Base-by-base conservation (phyloP, 2,888 invertebrate genomes). In the Miltochrista miniata region DNA sequence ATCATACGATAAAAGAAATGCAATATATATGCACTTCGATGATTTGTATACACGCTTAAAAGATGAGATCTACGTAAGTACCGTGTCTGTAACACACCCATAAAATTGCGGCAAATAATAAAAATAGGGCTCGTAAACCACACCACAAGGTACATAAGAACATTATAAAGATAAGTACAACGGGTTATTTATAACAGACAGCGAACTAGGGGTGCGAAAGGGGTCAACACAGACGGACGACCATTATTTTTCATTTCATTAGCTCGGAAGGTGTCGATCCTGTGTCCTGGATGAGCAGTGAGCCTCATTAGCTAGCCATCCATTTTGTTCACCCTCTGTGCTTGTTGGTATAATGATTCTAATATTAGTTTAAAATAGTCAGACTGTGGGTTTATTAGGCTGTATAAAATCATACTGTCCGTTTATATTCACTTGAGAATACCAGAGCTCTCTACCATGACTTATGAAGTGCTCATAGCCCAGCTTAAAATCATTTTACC, bases 221-320 rank as follows among this genome's bases (percentile, higher is more conserved):
- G 76, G 89, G 87, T 84, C 86, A 79, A 59, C 79, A 83, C 88
- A 87, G 85, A 74, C 71, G 76, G 83, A 78, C 81, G 88, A 79
- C 76, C 85, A 87, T 85, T 72, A 84, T 85, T 87, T 85, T 82
- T 86, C 90, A 83, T 81, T 83, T 89, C 87, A 90, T 90, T 90
- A 87, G 71, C 73, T 67, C 70, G 56, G 48, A 62, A 65, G 66
- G 63, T 65, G 74, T 76, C 72, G 74, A 75, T 74, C 73, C 71
- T 68, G 55, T 79, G 83, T 80, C 81, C 85, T 84, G 82, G 77
- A 80, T 87, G 81, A 61, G 78, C 87, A 84, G 74, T 66, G 72
- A 72, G 77, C 74, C 74, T 81, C 82, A 81, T 81, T 81, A 82
- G 72, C 72, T 69, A 82, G 72, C 72, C 69, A 67, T 66, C 64